These are phyloP conservation scores for Ianthella basta DNA, from an alignment of 37 sponge, comb jelly and placozoan species.

Conservation along the genomic window DNA sequence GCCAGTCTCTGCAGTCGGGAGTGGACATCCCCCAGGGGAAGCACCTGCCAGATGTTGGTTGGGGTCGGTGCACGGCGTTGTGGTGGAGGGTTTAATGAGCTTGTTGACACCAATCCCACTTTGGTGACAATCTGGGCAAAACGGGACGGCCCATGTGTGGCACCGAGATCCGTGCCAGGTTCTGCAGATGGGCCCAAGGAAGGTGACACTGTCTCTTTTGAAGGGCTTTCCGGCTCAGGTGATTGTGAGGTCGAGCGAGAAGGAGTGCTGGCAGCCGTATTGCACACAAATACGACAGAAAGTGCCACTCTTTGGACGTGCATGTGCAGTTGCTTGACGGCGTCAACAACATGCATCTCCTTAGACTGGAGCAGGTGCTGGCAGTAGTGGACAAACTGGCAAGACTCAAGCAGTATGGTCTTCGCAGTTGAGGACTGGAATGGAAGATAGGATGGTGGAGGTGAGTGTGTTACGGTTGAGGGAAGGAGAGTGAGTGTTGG, in stretches of 20 bases:
- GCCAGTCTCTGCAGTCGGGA: constrained; percentile 48
- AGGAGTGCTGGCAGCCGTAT: too few relatives aligned
- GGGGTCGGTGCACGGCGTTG: background rate
- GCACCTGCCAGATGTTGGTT: constrained; percentile 49
- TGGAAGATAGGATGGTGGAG: background rate
- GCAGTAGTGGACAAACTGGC: constrained; percentile 56
- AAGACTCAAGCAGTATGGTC: constrained; percentile 49
- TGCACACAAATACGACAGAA: constrained; percentile 52
- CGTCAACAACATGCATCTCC: background rate
- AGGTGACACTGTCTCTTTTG: background rate
- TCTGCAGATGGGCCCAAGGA: background rate
- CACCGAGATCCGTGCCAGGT: background rate
- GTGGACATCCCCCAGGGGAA: constrained; percentile 42
- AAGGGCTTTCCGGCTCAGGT: background rate
- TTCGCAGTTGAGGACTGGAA: constrained; percentile 22
- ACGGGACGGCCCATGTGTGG: background rate
- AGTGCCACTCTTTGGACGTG: constrained; percentile 74
- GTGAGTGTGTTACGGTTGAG: too few relatives aligned
- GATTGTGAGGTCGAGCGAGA: background rate
- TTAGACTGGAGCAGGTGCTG: constrained; percentile 34
- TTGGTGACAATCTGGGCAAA: too few relatives aligned
- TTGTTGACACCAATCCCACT: background rate
- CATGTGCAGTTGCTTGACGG: constrained; percentile 57
- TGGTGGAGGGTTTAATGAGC: background rate
- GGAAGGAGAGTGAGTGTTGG: too few relatives aligned